phyloP scores from a whole-genome alignment of 2,113 vertebrate species.

The Syngnathus floridae region DNA sequence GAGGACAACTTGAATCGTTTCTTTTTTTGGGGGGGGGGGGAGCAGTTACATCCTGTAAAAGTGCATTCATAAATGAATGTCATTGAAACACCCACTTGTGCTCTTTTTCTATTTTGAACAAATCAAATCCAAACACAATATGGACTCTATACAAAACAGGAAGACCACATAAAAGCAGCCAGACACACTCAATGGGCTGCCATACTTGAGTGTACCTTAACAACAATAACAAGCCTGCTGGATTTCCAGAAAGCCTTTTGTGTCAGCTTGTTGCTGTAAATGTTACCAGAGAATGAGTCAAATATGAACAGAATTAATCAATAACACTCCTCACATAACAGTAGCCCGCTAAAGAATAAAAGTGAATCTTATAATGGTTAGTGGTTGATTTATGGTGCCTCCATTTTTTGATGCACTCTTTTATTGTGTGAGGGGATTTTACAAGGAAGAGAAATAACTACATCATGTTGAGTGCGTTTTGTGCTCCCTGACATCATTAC shows the following conservation, averaged over 20 bases:
- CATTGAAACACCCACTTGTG: background rate
- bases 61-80: background rate
- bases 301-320: conserved; percentile 58
- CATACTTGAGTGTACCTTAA: conserved; percentile 21
- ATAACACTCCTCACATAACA: conserved; percentile 29
- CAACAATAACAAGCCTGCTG: conserved; percentile 20
- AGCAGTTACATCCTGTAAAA: background rate
- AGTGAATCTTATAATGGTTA: conserved; percentile 36
- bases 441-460: conserved; percentile 10
- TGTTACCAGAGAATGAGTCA: conserved; percentile 25
- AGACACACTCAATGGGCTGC: conserved; percentile 20
- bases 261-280: conserved; percentile 29
- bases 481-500: conserved; percentile 24
- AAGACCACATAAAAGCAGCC: conserved; percentile 10
- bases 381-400: conserved; percentile 21
- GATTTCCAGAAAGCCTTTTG: conserved; percentile 43
- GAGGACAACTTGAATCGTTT: background rate
- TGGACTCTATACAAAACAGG: background rate
- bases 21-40: too few relatives aligned
- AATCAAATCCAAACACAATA: background rate
- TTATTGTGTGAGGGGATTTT: conserved; percentile 25
- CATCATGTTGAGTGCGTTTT: conserved; percentile 24
- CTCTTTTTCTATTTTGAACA: background rate
- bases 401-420: conserved; percentile 19
- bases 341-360: conserved; percentile 21